These are phyloP conservation scores for Megastigmus dorsalis DNA, from an alignment of 2,888 invertebrate species.

Conservation along the genomic window DNA sequence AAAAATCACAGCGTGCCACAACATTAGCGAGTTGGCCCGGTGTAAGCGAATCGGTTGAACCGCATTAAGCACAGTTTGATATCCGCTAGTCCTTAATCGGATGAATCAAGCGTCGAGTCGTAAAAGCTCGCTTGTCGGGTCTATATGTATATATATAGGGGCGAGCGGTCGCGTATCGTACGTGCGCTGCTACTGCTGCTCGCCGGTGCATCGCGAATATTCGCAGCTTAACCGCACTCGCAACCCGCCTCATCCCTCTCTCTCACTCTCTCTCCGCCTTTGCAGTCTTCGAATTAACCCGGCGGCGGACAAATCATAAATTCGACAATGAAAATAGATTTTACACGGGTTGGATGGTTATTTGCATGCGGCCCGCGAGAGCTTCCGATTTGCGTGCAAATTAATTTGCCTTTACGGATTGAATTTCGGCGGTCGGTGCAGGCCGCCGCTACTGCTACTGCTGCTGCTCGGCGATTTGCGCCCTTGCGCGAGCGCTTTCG, in stretches of 20 bases:
- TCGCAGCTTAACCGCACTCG: too few relatives aligned
- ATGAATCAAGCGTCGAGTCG: conserved; percentile 58
- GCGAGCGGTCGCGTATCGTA: too few relatives aligned
- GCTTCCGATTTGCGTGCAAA: conserved; percentile 39
- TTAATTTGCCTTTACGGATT: conserved; percentile 46
- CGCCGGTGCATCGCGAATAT: too few relatives aligned
- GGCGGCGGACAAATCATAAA: conserved; percentile 29
- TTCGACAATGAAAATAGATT: conserved; percentile 38
- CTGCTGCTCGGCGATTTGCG: not conserved
- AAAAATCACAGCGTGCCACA: too few relatives aligned
- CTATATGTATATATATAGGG: too few relatives aligned
- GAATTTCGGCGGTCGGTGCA: conserved; percentile 40
- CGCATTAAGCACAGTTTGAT: conserved; percentile 28
- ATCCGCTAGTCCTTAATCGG: conserved; percentile 26
- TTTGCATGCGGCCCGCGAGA: conserved; percentile 10
- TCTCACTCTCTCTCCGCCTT: too few relatives aligned
- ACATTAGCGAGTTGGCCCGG: not conserved
- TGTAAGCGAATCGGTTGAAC: conserved; percentile 5
- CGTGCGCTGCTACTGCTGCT: too few relatives aligned
- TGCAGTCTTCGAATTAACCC: not conserved
- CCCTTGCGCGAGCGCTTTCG: too few relatives aligned
- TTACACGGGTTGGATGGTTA: not conserved
- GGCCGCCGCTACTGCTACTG: too few relatives aligned
- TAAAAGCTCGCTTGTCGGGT: too few relatives aligned
- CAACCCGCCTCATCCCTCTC: too few relatives aligned